These are phyloP conservation scores for Eugnorisma glareosa DNA, from an alignment of 2,888 invertebrate species.

Conservation along the genomic window DNA sequence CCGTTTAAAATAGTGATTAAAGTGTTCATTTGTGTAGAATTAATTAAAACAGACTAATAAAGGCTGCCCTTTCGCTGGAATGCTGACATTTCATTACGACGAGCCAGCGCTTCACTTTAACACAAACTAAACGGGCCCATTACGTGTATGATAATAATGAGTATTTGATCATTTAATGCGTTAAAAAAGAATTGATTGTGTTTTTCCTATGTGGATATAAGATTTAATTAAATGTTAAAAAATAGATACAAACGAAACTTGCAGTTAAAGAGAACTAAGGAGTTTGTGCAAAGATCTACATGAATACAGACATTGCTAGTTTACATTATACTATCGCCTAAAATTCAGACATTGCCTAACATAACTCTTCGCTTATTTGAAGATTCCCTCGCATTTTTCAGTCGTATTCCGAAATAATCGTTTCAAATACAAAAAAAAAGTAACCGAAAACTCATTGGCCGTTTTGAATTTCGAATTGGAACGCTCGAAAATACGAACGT, in stretches of 20 bases:
- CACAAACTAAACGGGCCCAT: conserved; percentile 76
- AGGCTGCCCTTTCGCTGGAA: conserved; percentile 82
- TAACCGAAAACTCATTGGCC: conserved; percentile 58
- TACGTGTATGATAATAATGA: conserved; percentile 73
- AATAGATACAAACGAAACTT: too few relatives aligned
- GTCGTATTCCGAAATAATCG: conserved; percentile 56
- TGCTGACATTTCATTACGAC: conserved; percentile 87
- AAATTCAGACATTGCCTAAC: conserved; percentile 1
- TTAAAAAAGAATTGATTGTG: conserved; percentile 31
- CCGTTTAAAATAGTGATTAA: conserved; percentile 72
- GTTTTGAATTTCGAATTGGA: conserved; percentile 67
- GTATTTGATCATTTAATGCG: conserved; percentile 45
- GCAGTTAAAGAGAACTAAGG: too few relatives aligned
- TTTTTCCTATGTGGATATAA: not conserved
- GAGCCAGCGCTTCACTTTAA: conserved; percentile 68
- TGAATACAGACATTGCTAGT: not conserved
- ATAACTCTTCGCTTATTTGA: conserved; percentile 17
- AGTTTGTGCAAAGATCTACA: not conserved
- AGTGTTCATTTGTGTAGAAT: conserved; percentile 69
- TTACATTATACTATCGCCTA: not conserved
- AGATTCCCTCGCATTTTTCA: conserved; percentile 14
- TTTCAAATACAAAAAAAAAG: conserved; percentile 57
- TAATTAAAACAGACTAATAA: conserved; percentile 76
- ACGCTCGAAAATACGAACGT: conserved; percentile 67
- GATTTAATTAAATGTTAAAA: conserved; percentile 18